A percentile compares a stretch with the other conserved stretches of the same genome.
phyloP scores from a whole-genome alignment of 1,140 invertebrate species.

The Scaptomyza pallida region DNA sequence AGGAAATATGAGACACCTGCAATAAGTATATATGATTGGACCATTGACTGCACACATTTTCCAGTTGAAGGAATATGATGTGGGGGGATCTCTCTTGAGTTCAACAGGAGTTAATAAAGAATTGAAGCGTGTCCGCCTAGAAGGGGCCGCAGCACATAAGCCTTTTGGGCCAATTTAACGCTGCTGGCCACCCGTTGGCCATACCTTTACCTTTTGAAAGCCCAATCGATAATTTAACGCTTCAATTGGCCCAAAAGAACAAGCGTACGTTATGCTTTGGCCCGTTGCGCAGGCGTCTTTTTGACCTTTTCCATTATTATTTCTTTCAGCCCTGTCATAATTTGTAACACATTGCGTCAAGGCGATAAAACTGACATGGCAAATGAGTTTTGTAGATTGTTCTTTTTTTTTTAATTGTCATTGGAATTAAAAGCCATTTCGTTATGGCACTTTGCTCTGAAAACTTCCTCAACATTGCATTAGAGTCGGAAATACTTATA shows the following conservation, averaged over 20 bases:
- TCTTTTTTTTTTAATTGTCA: constrained; percentile 72
- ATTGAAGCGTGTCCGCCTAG: constrained; percentile 73
- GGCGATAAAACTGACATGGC: constrained; percentile 42
- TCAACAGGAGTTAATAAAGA: constrained; percentile 61
- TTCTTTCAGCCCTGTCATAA: constrained; percentile 64
- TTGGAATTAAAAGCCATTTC: constrained; percentile 70
- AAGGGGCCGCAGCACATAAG: constrained; percentile 38
- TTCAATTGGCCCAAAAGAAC: constrained; percentile 65
- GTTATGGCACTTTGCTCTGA: constrained; percentile 45
- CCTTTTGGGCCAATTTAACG: constrained; percentile 75
- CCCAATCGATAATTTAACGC: constrained; percentile 82
- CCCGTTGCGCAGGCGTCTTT: constrained; percentile 45
- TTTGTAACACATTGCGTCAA: constrained; percentile 64
- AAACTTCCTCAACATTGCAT: not conserved
- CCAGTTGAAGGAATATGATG: constrained; percentile 49
- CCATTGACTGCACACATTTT: constrained; percentile 67
- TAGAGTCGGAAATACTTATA: constrained; percentile 4
- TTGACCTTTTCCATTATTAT: constrained; percentile 20
- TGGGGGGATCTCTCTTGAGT: not conserved
- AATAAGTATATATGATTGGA: constrained; percentile 50
- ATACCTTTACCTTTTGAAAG: constrained; percentile 49
- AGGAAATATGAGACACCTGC: constrained; percentile 49
- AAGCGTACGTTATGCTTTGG: constrained; percentile 37
- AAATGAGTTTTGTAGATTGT: constrained; percentile 58
- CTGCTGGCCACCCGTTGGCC: constrained; percentile 45